Base-by-base conservation (phyloP, 2,888 invertebrate species). In the Branchellion lobata region DNA sequence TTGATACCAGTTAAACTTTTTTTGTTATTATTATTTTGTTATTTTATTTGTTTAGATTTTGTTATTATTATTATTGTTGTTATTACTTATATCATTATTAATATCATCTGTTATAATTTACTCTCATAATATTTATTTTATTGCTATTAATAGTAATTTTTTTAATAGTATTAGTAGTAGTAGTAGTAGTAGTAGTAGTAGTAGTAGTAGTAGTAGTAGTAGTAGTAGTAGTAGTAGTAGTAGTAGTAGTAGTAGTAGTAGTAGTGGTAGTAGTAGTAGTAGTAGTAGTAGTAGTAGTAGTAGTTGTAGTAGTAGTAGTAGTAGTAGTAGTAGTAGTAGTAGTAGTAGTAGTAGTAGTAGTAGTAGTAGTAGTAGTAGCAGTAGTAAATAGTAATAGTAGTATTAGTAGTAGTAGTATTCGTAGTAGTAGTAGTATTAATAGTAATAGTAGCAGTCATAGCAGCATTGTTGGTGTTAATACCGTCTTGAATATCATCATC, bases 251-350 rank as follows among this genome's bases (percentile, higher is more conserved):
- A 65, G 47, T 40, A 40, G 47, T 73, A n/a, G 27, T 14, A 24
- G n/a, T 34, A 40, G 33, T 73, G n/a, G 21, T 73, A 27, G 31
- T 31, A 78, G 77, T 71, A 69, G 80, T 69, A 78, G 77, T 78
- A 80, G 80, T 80, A 80, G 80, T 78, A 71, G 71, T 71, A 71
- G 71, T 71, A 29, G 71, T 71, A 71, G 71, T 71, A 8, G 24
- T 27, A 71, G 31, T n/a, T 27, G 31, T 71, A 27, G 31, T 71
- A 27, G 71, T 71, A 71, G 77, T 80, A 78, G 77, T 71, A 80
- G 77, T 80, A 78, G 77, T 80, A 80, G 80, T 80, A 78, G 71
- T 78, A 80, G 71, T 78, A 80, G 80, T 78, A 80, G 80, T 80
- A 80, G 77, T 80, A 80, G 77, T 71, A 80, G 77, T 80, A 80